A percentile compares a stretch with the other conserved stretches of the same genome.
Evolutionary conservation across 1,140 invertebrate species (phyloP).

Genomic region (Aphaenogaster floridana): DNA sequence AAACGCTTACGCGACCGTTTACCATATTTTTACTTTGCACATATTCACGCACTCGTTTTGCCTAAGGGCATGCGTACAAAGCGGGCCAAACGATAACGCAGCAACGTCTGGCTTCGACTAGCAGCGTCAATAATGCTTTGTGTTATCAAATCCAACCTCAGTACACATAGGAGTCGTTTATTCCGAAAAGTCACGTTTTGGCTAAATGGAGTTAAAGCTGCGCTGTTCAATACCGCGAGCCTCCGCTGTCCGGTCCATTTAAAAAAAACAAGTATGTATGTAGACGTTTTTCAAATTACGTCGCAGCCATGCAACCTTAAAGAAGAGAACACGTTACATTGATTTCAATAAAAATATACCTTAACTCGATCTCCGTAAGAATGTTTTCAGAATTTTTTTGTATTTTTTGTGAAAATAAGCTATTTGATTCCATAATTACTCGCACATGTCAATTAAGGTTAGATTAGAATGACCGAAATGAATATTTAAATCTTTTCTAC

Average conservation of each 20-base stretch:
- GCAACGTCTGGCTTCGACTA: background rate
- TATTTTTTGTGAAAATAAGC: background rate
- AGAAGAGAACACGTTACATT: background rate
- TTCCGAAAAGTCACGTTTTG: slow-evolving; percentile 2
- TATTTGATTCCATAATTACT: background rate
- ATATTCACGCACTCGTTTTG: background rate
- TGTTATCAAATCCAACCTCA: background rate
- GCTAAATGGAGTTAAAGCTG: background rate
- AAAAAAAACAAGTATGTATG: background rate
- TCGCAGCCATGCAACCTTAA: background rate
- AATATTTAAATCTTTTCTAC: background rate
- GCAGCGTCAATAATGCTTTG: slow-evolving; percentile 4
- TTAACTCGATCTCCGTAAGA: background rate
- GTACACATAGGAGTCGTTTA: background rate
- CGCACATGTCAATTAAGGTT: background rate
- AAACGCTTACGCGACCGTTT: background rate
- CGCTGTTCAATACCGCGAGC: background rate
- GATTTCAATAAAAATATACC: background rate
- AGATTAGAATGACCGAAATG: background rate
- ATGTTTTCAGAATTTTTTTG: too few species aligned
- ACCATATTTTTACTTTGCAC: background rate
- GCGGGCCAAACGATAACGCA: background rate
- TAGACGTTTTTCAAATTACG: background rate
- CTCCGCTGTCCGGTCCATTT: background rate
- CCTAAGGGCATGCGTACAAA: background rate